Evolutionary conservation across 2,888 invertebrate genomes (phyloP).

Genomic region (Euplagia quadripunctaria): DNA sequence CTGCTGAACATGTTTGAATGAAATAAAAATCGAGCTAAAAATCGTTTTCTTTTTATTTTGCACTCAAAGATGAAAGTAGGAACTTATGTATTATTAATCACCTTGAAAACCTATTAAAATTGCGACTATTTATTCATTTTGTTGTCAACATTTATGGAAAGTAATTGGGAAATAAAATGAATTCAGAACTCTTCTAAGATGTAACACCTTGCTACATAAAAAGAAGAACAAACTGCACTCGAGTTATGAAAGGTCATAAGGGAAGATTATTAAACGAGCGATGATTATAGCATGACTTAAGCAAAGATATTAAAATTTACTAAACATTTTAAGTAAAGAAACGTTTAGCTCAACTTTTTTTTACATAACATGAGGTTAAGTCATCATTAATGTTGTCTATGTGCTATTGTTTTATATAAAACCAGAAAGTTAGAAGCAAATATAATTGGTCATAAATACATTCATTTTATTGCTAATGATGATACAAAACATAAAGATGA

Average conservation of each 20-base stretch:
- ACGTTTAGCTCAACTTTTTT: not conserved
- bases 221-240: not conserved
- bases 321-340: not conserved
- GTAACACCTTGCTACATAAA: not conserved
- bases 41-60: not conserved
- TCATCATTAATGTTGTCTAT: constrained; percentile 8
- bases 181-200: no score
- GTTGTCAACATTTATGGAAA: not conserved
- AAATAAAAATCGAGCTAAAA: constrained; percentile 6
- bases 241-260: not conserved
- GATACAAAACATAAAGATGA: constrained; percentile 22
- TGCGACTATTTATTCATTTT: not conserved
- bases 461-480: constrained; percentile 21
- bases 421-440: constrained; percentile 32
- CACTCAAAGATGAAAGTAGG: not conserved
- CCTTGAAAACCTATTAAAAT: not conserved
- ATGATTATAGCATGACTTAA: not conserved
- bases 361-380: constrained; percentile 5
- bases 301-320: not conserved
- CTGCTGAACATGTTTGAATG: constrained; percentile 10
- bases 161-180: not conserved
- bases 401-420: constrained; percentile 1
- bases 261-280: not conserved
- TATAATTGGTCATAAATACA: constrained; percentile 39
- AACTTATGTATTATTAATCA: not conserved